A percentile compares a stretch with the other conserved stretches of the same genome.
Conservation (phyloP, 2,888 invertebrate genomes). For the Lithosia quadra region DNA sequence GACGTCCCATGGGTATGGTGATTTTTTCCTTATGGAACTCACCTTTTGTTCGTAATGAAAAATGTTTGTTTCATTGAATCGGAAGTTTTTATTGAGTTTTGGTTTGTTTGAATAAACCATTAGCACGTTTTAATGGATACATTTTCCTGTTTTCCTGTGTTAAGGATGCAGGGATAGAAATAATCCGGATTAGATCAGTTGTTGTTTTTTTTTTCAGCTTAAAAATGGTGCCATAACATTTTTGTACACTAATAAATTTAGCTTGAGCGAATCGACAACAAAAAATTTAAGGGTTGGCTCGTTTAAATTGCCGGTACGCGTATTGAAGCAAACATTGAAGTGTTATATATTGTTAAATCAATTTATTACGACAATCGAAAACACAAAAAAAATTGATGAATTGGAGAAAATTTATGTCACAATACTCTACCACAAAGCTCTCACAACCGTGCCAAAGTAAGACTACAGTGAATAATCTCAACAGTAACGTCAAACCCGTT, state of each 20-base stretch:
- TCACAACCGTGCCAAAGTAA: background rate
- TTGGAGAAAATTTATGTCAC: background rate
- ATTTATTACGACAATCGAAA: too few species aligned
- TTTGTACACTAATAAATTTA: too few species aligned
- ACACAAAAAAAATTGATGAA: background rate
- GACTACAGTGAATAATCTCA: slow-evolving; percentile 29
- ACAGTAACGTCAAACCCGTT: slow-evolving; percentile 32
- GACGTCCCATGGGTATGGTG: slow-evolving; percentile 48
- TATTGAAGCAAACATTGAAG: too few species aligned
- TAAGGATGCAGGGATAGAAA: background rate
- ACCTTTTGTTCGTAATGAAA: slow-evolving; percentile 46
- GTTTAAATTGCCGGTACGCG: too few species aligned
- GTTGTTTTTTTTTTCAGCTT: too few species aligned
- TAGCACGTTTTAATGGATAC: slow-evolving; percentile 3
- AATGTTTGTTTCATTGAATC: slow-evolving; percentile 37
- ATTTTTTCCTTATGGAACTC: slow-evolving; percentile 41
- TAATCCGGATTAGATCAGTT: background rate
- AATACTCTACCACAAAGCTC: background rate
- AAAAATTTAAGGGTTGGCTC: too few species aligned
- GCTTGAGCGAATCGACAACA: too few species aligned
- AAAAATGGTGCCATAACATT: too few species aligned
- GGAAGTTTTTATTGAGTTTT: slow-evolving; percentile 26
- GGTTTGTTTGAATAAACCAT: slow-evolving; percentile 30
- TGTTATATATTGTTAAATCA: too few species aligned
- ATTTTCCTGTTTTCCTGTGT: background rate